Percentiles rank a stretch among this genome's conserved stretches.
These are phyloP conservation scores for Brachyhypopomus occidentalis DNA, from an alignment of 2,113 vertebrate genomes.

Conservation along the genomic window DNA sequence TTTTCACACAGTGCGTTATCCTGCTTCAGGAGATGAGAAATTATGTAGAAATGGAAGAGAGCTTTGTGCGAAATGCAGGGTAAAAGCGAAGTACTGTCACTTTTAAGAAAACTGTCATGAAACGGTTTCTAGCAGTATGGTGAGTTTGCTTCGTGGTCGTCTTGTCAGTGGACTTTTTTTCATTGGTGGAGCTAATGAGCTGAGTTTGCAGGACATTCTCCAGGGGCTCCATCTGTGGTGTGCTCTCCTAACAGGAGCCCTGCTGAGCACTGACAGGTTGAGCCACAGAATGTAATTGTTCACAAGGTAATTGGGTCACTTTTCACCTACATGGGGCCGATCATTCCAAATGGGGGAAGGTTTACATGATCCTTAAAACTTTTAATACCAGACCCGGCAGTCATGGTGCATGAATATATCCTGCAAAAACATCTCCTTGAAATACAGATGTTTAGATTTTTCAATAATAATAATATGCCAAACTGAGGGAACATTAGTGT, in stretches of 20 bases:
- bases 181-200: constrained; percentile 2
- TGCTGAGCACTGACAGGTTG: neutral
- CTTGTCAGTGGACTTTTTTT: neutral
- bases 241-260: neutral
- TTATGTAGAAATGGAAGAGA: neutral
- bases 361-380: too few relatives aligned
- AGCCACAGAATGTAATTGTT: neutral
- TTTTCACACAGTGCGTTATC: neutral
- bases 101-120: neutral
- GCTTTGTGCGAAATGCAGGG: neutral
- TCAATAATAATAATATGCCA: neutral
- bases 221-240: neutral
- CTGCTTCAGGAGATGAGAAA: neutral
- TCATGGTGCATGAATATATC: too few relatives aligned
- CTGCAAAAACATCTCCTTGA: too few relatives aligned
- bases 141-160: neutral
- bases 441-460: neutral
- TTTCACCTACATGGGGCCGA: too few relatives aligned
- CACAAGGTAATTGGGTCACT: too few relatives aligned
- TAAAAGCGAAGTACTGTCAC: neutral
- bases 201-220: neutral
- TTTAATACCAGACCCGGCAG: too few relatives aligned
- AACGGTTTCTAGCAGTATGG: neutral
- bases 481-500: neutral
- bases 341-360: too few relatives aligned